Evolutionary conservation across 1,140 invertebrate genomes (phyloP).

Genomic region (Pectinophora gossypiella): DNA sequence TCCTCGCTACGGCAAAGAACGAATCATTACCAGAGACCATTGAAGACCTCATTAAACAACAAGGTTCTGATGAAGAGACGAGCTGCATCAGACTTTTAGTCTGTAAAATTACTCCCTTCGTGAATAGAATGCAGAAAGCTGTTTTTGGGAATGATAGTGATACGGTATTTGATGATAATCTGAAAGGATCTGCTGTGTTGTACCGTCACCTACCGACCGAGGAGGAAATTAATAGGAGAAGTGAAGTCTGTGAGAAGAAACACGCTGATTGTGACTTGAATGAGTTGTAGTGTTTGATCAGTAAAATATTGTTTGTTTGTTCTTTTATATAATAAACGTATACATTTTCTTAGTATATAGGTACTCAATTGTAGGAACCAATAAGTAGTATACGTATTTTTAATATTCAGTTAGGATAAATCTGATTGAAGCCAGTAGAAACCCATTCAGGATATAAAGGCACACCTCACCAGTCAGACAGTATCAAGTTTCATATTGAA

Average conservation of each 20-base stretch:
- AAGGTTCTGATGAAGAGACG: conserved; percentile 76
- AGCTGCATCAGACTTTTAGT: conserved; percentile 84
- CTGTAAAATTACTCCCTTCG: conserved; percentile 85
- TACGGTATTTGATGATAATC: conserved; percentile 13
- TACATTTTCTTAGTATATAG: too few relatives aligned
- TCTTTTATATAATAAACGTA: too few relatives aligned
- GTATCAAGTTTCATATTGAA: too few relatives aligned
- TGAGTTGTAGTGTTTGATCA: conserved; percentile 26
- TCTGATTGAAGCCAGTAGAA: too few relatives aligned
- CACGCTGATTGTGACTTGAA: conserved; percentile 74
- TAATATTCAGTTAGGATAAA: too few relatives aligned
- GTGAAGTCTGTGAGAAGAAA: conserved; percentile 79
- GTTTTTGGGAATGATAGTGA: conserved; percentile 58
- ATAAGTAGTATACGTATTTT: too few relatives aligned
- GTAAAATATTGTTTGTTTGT: too few relatives aligned
- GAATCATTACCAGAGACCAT: conserved; percentile 78
- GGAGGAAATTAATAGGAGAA: conserved; percentile 78
- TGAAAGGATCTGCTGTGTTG: conserved; percentile 55
- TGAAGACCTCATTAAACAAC: conserved; percentile 76
- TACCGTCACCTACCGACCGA: conserved; percentile 79
- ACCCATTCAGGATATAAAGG: too few relatives aligned
- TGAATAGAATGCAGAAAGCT: conserved; percentile 83
- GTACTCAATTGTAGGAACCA: too few relatives aligned
- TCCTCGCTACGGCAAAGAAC: conserved; percentile 77
- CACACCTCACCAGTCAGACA: too few relatives aligned